Base-by-base conservation (phyloP, 2,888 invertebrate species). In the Platycnemis pennipes region DNA sequence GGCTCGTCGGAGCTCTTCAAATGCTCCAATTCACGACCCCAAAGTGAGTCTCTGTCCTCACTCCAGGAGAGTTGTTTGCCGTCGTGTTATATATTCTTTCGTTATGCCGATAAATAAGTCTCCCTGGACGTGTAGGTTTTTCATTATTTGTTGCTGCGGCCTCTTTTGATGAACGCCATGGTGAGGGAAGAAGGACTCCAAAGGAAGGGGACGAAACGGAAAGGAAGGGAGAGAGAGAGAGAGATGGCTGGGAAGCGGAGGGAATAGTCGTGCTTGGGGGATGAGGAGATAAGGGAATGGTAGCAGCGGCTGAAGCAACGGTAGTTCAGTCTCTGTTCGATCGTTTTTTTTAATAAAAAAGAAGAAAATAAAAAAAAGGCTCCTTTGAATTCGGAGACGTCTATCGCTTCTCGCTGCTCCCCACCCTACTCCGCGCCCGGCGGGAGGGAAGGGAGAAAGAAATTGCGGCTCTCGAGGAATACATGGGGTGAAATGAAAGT, bases 401-500 rank as follows among this genome's bases (percentile, higher is more conserved):
- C 91, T 63, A 91, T 91, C 91, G 91, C 91, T 37, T 87, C 31
- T 37, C 77, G 37, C 31, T 26, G n/a, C 45, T 46, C 87, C 46
- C 19, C 44, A 37, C 37, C 88, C 16, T 26, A 22, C 26, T 88
- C 53, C 42, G 44, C 22, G 16, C 5, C 42, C 37, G 31, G 37
- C 0, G 77, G 8, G 77, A 13, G 37, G 37, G 11, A 11, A 11
- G 77, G 37, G 44, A 63, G 91, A 91, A 69, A 91, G 91, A 91
- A 91, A 91, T 91, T 69, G 91, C 91, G 56, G 44, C 63, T 63
- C 91, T 91, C 91, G 56, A 91, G 91, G 63, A 91, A 91, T 91
- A 91, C 91, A 91, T 91, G 91, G 91, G 91, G 91, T 91, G 91
- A 91, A 91, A 91, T 91, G 91, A 91, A 91, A 91, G 91, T 91